Evolutionary conservation across 2,113 vertebrate species (phyloP), one percentile per base, ranked within the genome.

Genomic region (Atrichornis clamosus): DNA sequence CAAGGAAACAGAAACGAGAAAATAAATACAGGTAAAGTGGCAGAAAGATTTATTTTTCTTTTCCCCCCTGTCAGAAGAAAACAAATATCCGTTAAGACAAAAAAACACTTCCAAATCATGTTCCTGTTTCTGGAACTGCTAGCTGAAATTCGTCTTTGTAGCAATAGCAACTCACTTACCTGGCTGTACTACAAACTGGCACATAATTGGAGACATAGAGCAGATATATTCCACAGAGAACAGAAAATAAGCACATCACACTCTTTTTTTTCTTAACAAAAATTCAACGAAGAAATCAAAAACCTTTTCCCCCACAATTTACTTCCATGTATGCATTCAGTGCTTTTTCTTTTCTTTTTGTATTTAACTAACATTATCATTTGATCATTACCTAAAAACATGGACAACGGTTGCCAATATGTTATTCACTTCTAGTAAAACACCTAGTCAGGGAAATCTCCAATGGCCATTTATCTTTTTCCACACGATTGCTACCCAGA

Each of bases 1-100:
- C 23, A 82, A 49, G 55, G 53, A 87, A 96, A 84, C 14, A 75
- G 72, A 94, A 93, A 79, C 22, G 39, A 79, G 37, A 87, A 78
- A 93, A 95, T 64, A 91, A 95, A 95, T 72, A 82, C 27, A 94
- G 46, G 81, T 87, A 27, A 87, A 94, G 63, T 24, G 19, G 6
- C 32, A 3, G 28, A 82, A 60, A 74, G n/a, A 33, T 32, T 41
- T 72, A 67, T 30, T 67, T 37, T 47, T 47, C 39, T 13, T 1
- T 23, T 1, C 2, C 20, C 7, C 28, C 10, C 56, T 16, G 7
- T 17, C 60, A 83, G 23, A 77, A 84, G 50, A 79, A 59, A 82
- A 84, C 7, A 90, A 85, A 35, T 53, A 84, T 9, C 67, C 39
- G 70, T 15, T 42, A 85, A 78, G 42, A 78, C 28, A 84, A 86